Conservation (phyloP, 2,797 vertebrate species). For the Aldrovandia affinis region DNA sequence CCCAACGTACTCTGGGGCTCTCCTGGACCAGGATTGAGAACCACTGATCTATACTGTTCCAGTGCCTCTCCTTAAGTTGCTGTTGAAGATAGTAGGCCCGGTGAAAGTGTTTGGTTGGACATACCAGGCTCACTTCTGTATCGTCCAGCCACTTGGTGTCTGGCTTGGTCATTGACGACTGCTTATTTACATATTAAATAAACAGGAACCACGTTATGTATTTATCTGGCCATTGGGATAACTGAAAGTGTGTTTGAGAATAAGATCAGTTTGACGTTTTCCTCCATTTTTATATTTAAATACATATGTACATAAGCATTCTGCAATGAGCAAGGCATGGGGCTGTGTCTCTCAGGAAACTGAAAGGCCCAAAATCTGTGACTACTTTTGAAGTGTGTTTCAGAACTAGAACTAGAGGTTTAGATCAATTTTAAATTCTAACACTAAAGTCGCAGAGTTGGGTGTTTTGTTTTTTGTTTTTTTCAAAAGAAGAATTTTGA, state of each 20-base stretch:
- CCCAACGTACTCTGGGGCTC: too few relatives aligned
- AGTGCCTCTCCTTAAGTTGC: too few relatives aligned
- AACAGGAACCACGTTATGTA: neutral
- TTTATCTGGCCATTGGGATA: neutral
- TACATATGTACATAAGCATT: neutral
- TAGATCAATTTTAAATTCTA: neutral
- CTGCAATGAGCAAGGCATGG: neutral
- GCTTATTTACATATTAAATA: neutral
- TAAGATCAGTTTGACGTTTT: too few relatives aligned
- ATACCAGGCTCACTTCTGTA: neutral
- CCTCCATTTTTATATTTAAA: neutral
- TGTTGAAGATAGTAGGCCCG: neutral
- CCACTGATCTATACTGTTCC: too few relatives aligned
- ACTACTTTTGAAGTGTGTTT: neutral
- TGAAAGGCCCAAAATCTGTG: neutral
- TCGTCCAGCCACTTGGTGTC: neutral
- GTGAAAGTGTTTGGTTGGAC: neutral
- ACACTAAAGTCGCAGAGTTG: neutral
- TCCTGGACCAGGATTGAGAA: too few relatives aligned
- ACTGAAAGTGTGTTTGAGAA: neutral
- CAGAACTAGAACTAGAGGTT: neutral
- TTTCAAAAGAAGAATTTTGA: too few relatives aligned
- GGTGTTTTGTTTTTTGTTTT: neutral
- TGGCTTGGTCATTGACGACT: neutral
- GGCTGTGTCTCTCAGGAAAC: neutral